phyloP scores from a whole-genome alignment of 2,797 vertebrate genomes.

The Botia almorhae region DNA sequence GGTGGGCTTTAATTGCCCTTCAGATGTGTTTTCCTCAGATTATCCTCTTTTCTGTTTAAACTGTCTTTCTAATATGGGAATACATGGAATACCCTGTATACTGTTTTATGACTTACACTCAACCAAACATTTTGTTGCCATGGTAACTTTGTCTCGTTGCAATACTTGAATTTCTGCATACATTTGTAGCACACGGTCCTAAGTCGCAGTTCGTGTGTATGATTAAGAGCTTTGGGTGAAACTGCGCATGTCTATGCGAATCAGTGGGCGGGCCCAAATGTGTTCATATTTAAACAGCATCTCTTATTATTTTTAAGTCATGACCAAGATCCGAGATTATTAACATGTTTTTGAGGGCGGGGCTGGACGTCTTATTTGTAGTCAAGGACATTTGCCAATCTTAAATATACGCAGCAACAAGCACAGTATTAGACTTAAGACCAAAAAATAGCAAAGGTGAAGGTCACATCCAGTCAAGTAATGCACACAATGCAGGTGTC shows the following conservation, averaged over 20 bases:
- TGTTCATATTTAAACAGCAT: constrained; percentile 14
- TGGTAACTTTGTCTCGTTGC: too few species aligned
- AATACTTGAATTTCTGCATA: too few species aligned
- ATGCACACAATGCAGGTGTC: constrained; percentile 5
- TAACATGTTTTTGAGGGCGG: constrained; percentile 22
- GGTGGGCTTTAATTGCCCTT: too few species aligned
- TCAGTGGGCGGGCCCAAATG: constrained; percentile 11
- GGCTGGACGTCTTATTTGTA: constrained; percentile 19
- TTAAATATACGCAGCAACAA: constrained; percentile 3
- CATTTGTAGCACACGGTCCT: too few species aligned
- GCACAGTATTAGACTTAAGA: neutral
- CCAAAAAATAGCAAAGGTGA: neutral
- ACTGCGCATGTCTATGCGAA: constrained; percentile 11
- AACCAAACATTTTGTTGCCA: too few species aligned
- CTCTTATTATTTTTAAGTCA: constrained; percentile 7
- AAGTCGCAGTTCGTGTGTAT: too few species aligned
- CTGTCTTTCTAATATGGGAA: too few species aligned
- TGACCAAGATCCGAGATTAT: neutral
- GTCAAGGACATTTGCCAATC: constrained; percentile 29
- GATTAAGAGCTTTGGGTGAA: neutral
- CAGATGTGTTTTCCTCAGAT: too few species aligned
- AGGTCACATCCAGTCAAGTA: neutral
- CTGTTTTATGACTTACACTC: too few species aligned
- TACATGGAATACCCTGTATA: too few species aligned
- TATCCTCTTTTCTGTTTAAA: too few species aligned